Conservation (phyloP, 2,888 invertebrate genomes). For the Colostygia pectinataria region DNA sequence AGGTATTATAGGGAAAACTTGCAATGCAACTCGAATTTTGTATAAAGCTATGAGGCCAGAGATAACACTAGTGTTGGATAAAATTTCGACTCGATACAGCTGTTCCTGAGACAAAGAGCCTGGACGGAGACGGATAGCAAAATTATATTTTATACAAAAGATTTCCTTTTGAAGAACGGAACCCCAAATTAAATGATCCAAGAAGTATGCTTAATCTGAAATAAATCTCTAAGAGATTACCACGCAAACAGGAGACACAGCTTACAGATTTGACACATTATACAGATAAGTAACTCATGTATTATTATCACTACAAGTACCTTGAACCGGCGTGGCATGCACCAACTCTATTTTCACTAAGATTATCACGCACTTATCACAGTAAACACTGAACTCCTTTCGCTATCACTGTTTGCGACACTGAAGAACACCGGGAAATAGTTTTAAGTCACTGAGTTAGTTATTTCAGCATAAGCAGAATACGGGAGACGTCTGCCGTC, state of each 20-base stretch:
- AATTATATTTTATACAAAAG: no score
- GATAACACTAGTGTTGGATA: no score
- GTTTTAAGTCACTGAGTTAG: constrained; percentile 29
- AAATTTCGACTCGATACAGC: no score
- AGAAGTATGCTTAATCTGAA: constrained; percentile 11
- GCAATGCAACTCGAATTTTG: no score
- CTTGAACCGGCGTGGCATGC: constrained; percentile 43
- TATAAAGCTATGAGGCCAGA: no score
- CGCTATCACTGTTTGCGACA: constrained; percentile 43
- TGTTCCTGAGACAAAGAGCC: no score
- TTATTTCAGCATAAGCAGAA: constrained; percentile 31
- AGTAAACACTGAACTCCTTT: constrained; percentile 36
- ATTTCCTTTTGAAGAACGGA: no score
- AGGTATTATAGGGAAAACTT: no score
- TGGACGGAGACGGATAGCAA: no score
- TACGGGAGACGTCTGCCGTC: constrained; percentile 49
- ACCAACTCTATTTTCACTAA: constrained; percentile 28
- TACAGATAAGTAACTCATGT: constrained; percentile 25
- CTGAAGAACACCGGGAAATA: constrained; percentile 32
- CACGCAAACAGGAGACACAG: constrained; percentile 30
- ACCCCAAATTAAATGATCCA: background rate
- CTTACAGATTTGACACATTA: constrained; percentile 33
- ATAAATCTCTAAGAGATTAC: constrained; percentile 22
- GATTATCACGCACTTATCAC: constrained; percentile 43
- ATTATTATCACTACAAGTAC: constrained; percentile 39